A percentile compares a stretch with the other conserved stretches of the same genome.
Conservation (phyloP, 2,888 invertebrate species). For the Diaprepes abbreviatus region DNA sequence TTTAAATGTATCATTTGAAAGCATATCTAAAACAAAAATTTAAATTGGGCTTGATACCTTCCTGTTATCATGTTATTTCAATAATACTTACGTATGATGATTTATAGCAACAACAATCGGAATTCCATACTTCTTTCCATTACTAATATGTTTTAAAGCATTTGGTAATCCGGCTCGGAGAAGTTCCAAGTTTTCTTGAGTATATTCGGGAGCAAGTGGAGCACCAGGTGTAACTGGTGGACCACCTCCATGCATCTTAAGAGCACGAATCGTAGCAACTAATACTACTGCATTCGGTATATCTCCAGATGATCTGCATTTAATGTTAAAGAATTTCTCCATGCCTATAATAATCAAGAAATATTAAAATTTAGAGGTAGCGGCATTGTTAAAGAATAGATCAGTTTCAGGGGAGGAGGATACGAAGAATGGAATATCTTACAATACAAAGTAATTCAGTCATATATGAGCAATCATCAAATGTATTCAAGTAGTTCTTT, state of each 20-base stretch:
- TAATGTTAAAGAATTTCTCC: slow-evolving; percentile 98
- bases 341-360: slow-evolving; percentile 74
- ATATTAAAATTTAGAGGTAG: too few relatives aligned
- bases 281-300: slow-evolving; percentile 91
- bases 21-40: too few relatives aligned
- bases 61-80: too few relatives aligned
- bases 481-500: too few relatives aligned
- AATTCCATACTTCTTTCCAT: slow-evolving; percentile 89
- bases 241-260: slow-evolving; percentile 99
- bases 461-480: too few relatives aligned
- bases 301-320: slow-evolving; percentile 91
- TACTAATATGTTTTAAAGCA: slow-evolving; percentile 93
- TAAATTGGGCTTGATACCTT: too few relatives aligned
- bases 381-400: too few relatives aligned
- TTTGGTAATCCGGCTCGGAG: slow-evolving; percentile 90
- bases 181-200: slow-evolving; percentile 88
- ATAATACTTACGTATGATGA: slow-evolving; percentile 78
- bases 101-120: slow-evolving; percentile 97
- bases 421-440: too few relatives aligned
- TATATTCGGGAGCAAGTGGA: slow-evolving; percentile 88
- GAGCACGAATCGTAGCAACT: slow-evolving; percentile 92
- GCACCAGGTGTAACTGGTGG: slow-evolving; percentile 88
- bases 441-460: too few relatives aligned
- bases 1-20: too few relatives aligned
- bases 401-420: too few relatives aligned